Evolutionary conservation across 2,888 invertebrate genomes (phyloP).

Genomic region (Ceratothoa steindachneri): DNA sequence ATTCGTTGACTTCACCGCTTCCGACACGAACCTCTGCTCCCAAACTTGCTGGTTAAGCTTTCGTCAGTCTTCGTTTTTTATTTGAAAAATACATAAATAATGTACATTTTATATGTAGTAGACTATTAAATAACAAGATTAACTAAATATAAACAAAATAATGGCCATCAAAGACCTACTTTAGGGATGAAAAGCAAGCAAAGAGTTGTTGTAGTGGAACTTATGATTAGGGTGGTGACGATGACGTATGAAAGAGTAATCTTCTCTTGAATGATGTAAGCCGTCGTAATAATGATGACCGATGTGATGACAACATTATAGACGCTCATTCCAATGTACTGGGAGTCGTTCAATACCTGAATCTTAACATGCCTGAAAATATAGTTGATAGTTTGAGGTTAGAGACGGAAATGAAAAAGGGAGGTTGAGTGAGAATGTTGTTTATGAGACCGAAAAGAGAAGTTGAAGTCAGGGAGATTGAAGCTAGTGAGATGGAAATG

Average conservation of each 20-base stretch:
- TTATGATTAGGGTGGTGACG: constrained; percentile 74
- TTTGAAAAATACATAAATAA: too few relatives aligned
- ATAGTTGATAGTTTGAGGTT: not conserved
- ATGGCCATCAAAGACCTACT: too few relatives aligned
- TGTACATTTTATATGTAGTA: too few relatives aligned
- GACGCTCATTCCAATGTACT: constrained; percentile 88
- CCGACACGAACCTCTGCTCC: too few relatives aligned
- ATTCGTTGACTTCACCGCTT: too few relatives aligned
- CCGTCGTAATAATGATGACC: constrained; percentile 77
- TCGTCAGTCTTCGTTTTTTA: too few relatives aligned
- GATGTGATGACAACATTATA: constrained; percentile 86
- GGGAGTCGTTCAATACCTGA: constrained; percentile 84
- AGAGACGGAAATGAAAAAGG: not conserved
- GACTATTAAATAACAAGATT: too few relatives aligned
- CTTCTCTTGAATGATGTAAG: constrained; percentile 78
- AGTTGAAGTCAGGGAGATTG: not conserved
- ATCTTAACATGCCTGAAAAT: constrained; percentile 73
- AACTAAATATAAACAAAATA: too few relatives aligned
- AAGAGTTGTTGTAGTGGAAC: constrained; percentile 79
- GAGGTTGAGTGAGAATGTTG: not conserved
- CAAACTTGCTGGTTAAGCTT: too few relatives aligned
- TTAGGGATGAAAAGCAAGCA: constrained; percentile 83
- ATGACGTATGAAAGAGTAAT: constrained; percentile 75
- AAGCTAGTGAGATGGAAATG: not conserved
- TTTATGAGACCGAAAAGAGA: too few relatives aligned